Evolutionary conservation across 2,113 vertebrate species (phyloP).

Genomic region (Oenanthe oenanthe): DNA sequence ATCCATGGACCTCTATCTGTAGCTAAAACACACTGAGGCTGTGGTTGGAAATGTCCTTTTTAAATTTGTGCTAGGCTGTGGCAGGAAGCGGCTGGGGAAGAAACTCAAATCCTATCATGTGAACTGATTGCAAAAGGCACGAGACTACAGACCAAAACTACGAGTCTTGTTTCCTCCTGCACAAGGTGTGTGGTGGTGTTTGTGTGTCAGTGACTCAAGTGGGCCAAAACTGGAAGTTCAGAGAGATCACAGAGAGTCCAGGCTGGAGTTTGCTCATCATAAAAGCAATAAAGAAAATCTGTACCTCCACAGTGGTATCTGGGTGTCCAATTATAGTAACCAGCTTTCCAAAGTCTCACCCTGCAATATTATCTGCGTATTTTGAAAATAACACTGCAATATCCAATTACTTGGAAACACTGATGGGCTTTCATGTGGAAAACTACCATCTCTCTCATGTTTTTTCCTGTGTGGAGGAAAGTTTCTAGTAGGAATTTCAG

Average conservation of each 20-base stretch:
- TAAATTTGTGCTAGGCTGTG: accelerated
- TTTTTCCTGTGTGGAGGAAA: background rate
- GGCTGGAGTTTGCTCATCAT: background rate
- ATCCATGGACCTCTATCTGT: background rate
- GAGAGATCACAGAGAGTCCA: background rate
- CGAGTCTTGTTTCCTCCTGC: background rate
- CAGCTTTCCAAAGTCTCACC: background rate
- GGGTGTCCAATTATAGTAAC: background rate
- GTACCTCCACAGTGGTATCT: background rate
- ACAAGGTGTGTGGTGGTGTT: background rate
- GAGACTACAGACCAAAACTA: background rate
- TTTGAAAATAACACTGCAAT: background rate
- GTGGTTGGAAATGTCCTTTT: background rate
- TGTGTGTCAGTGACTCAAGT: background rate
- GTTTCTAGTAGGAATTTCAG: background rate
- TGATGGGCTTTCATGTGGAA: background rate
- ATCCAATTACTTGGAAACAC: background rate
- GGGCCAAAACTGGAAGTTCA: background rate
- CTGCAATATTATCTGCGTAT: background rate
- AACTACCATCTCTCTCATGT: accelerated
- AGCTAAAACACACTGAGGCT: background rate
- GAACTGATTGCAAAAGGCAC: background rate
- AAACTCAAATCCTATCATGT: background rate
- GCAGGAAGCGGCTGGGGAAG: background rate
- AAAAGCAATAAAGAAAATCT: background rate